These are phyloP conservation scores for Hyles euphorbiae DNA, from an alignment of 1,140 invertebrate genomes.

Conservation along the genomic window DNA sequence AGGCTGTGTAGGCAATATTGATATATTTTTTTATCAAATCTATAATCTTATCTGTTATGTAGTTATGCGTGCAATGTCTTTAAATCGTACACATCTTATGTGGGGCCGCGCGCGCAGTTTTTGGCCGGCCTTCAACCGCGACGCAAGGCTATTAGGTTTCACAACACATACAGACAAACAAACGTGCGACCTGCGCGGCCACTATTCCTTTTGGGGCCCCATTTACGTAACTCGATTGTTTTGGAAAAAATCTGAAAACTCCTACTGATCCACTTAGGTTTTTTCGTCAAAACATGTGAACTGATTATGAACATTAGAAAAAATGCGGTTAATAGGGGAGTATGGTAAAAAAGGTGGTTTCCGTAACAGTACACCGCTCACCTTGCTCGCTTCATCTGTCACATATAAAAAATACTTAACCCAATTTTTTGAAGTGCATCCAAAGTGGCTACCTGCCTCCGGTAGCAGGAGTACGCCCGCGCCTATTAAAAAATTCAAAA, in stretches of 20 bases:
- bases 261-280: conserved; percentile 9
- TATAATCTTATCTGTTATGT: conserved; percentile 37
- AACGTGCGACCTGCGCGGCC: conserved; percentile 24
- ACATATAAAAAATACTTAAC: conserved; percentile 55
- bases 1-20: conserved; percentile 1
- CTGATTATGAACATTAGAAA: conserved; percentile 43
- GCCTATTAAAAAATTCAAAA: conserved; percentile 3
- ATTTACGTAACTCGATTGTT: neutral
- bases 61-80: conserved; percentile 37
- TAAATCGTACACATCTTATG: conserved; percentile 34
- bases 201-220: conserved; percentile 32
- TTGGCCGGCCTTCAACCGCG: conserved; percentile 54
- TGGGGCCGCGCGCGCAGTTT: conserved; percentile 39
- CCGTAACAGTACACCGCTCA: conserved; percentile 67
- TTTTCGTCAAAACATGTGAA: conserved; percentile 51
- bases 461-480: conserved; percentile 52
- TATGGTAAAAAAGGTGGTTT: conserved; percentile 58
- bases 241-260: conserved; percentile 1
- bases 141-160: conserved; percentile 50
- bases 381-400: conserved; percentile 57
- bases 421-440: conserved; percentile 56
- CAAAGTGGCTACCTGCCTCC: conserved; percentile 62
- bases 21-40: conserved; percentile 18
- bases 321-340: conserved; percentile 57
- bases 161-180: conserved; percentile 40